Evolutionary conservation across 2,888 invertebrate species (phyloP).

Genomic region (Molorchus minor): DNA sequence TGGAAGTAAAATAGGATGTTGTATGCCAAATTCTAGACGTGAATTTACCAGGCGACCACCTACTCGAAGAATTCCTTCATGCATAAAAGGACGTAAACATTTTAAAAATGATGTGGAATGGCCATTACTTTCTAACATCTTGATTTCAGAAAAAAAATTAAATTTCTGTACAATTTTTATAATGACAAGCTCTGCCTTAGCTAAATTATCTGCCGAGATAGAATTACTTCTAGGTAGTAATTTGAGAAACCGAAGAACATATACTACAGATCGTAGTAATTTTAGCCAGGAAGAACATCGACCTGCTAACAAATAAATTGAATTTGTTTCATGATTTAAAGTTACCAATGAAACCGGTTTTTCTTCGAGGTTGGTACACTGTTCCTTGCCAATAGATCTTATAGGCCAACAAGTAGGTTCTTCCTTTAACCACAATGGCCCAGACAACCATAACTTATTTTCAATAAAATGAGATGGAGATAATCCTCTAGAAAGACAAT

Average conservation of each 20-base stretch:
- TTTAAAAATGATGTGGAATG: background rate
- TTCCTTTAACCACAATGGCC: too few species aligned
- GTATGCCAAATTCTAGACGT: background rate
- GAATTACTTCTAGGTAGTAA: background rate
- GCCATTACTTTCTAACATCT: background rate
- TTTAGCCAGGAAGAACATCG: too few species aligned
- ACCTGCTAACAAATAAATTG: too few species aligned
- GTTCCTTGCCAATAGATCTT: too few species aligned
- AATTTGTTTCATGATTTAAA: too few species aligned
- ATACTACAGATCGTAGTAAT: background rate
- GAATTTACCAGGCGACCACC: background rate
- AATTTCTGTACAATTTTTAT: conserved; percentile 5
- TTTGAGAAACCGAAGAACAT: conserved; percentile 6
- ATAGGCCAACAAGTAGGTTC: too few species aligned
- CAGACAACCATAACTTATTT: too few species aligned
- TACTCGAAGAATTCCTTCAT: background rate
- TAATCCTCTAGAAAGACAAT: too few species aligned
- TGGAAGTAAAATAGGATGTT: background rate
- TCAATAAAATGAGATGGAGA: too few species aligned
- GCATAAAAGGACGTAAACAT: conserved; percentile 1
- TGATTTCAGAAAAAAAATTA: conserved; percentile 2
- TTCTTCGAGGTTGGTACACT: too few species aligned
- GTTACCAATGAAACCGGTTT: too few species aligned
- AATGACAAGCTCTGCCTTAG: background rate
- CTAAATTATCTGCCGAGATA: background rate